Conservation (phyloP, 2,888 invertebrate genomes). For the Cremastinae sp. region DNA sequence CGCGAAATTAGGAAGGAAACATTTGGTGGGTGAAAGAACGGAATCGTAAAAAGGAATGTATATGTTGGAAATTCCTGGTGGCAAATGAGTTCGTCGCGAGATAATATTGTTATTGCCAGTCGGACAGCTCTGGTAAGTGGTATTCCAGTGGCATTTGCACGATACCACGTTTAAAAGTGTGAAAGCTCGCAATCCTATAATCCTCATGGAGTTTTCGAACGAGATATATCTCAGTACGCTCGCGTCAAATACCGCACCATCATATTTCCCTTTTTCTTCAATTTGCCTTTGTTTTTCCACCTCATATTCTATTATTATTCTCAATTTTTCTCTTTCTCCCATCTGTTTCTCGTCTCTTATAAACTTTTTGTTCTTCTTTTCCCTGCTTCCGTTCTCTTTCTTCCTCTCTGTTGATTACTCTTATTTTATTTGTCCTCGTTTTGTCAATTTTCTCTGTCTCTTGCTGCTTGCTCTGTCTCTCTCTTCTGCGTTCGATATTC, state of each 20-base stretch:
- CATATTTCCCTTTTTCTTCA: conserved; percentile 22
- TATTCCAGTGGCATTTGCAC: conserved; percentile 21
- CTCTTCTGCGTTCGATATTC: conserved; percentile 41
- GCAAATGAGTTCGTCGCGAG: conserved; percentile 26
- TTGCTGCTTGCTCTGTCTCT: too few relatives aligned
- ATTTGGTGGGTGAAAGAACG: background rate
- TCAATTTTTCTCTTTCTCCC: conserved; percentile 4
- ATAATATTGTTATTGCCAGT: conserved; percentile 35
- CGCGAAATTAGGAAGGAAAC: background rate
- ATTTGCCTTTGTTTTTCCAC: background rate
- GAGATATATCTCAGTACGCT: too few relatives aligned
- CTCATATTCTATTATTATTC: background rate
- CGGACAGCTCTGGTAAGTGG: conserved; percentile 16
- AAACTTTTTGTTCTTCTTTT: conserved; percentile 24
- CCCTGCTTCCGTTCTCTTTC: background rate
- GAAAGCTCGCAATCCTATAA: too few relatives aligned
- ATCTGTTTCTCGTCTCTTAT: too few relatives aligned
- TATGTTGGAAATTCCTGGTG: conserved; percentile 26
- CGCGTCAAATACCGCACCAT: conserved; percentile 45
- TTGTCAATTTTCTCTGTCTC: background rate
- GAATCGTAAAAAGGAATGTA: background rate
- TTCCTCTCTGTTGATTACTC: conserved; percentile 5
- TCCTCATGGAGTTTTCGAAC: too few relatives aligned
- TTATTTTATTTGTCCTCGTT: background rate
- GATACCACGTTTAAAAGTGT: too few relatives aligned